Evolutionary conservation across 2,888 invertebrate species (phyloP), one percentile per base, ranked within the genome.

Genomic region (Melikaiella ostensackeni): DNA sequence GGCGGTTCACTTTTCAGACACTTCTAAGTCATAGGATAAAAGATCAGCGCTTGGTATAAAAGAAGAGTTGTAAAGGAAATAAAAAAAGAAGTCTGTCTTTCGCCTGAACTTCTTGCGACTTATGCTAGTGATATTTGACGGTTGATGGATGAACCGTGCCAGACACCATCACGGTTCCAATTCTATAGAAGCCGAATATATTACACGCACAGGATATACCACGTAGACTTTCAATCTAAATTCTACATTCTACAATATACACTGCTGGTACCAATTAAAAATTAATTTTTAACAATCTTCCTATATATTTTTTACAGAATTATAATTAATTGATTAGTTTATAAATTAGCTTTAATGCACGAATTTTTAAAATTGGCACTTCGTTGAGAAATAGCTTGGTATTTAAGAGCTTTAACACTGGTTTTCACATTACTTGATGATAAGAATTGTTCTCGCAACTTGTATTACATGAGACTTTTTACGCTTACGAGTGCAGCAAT

Each of bases 121-220:
- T 79, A 80, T 80, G 75, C 80, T 79, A 79, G 66, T 66, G 46
- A 66, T 66, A 70, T 50, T 70, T 77, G 83, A 83, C 85, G 83
- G 80, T 86, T 88, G 88, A 88, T 85, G 87, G 86, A 88, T 88
- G 88, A 85, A 84, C 82, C 84, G 80, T 83, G 82, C 30, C 70
- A 70, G 46, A 46, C 50, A 50, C 70, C 70, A 70, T 50, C 50
- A 50, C 46, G 70, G 46, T 70, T 70, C 27, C 27, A 70, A 70
- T 70, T 70, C 70, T 46, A 70, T 46, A 70, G 50, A 70, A 50
- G 50, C 50, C 46, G 50, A 50, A 70, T 70, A 70, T n/a, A 70
- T 70, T 70, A 70, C 46, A 70, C 19, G 70, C 46, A 64, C 24
- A 64, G 24, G 64, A 64, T 42, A 21, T 21, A 64, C 21, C 21